Evolutionary conservation across 2,888 invertebrate genomes (phyloP).

Genomic region (Coelinius sp.): DNA sequence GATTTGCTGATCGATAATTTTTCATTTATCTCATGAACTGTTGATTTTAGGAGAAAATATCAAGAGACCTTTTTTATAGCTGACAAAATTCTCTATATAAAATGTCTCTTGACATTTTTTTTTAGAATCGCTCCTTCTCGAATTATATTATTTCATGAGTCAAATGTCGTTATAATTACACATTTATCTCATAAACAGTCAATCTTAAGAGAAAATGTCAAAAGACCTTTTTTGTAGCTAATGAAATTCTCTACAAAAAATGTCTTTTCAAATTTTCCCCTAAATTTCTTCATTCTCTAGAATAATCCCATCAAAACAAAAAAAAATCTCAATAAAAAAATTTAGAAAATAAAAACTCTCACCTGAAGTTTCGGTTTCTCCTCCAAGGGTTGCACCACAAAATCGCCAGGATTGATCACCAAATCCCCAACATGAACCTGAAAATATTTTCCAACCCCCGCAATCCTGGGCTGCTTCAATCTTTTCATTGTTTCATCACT

Average conservation of each 20-base stretch:
- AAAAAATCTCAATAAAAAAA: not conserved
- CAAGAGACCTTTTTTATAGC: not conserved
- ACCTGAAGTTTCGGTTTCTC: slow-evolving; percentile 16
- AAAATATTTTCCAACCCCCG: slow-evolving; percentile 74
- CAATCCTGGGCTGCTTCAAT: slow-evolving; percentile 70
- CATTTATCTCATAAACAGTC: not conserved
- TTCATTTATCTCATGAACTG: not conserved
- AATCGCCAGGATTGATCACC: slow-evolving; percentile 84
- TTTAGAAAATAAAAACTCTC: not conserved
- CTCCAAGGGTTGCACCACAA: slow-evolving; percentile 73
- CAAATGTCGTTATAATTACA: no score
- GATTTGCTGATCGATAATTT: not conserved
- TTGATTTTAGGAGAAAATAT: not conserved
- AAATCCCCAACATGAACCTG: slow-evolving; percentile 79
- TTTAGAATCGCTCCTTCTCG: no score
- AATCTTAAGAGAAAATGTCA: not conserved
- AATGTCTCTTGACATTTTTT: no score
- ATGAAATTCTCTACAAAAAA: not conserved
- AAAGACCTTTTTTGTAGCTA: not conserved
- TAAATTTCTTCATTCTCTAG: no score
- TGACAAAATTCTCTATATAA: not conserved
- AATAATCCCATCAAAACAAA: not conserved
- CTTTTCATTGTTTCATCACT: slow-evolving; percentile 40
- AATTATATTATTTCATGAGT: no score
- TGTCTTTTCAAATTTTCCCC: no score